These are phyloP conservation scores for Eristalis intricaria DNA, from an alignment of 2,888 invertebrate genomes.

Conservation along the genomic window DNA sequence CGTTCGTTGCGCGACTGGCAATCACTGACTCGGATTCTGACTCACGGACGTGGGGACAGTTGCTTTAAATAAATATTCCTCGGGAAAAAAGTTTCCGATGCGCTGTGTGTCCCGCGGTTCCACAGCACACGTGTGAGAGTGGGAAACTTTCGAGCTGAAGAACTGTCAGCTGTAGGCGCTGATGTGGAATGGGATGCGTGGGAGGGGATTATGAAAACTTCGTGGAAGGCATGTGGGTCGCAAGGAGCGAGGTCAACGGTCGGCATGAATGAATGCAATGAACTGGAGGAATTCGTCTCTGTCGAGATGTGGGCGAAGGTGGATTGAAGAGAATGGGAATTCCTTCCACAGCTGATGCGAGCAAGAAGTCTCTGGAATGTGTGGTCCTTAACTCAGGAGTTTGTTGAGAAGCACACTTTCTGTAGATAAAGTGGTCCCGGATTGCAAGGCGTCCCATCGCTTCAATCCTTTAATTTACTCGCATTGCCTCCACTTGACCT, in stretches of 20 bases:
- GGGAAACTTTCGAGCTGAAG: neutral
- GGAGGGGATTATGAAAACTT: neutral
- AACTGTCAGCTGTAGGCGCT: neutral
- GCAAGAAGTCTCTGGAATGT: neutral
- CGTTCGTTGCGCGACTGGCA: slow-evolving; percentile 39
- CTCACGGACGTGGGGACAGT: neutral
- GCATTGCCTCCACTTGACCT: too few relatives aligned
- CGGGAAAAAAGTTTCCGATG: neutral
- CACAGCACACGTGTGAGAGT: neutral
- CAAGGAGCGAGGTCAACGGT: neutral
- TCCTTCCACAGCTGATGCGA: neutral
- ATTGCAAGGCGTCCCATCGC: too few relatives aligned
- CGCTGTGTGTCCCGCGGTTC: neutral
- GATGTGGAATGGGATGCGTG: neutral
- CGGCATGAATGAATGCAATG: neutral
- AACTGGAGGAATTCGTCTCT: neutral
- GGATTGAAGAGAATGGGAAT: neutral
- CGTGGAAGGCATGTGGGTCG: neutral
- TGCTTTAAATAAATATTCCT: neutral
- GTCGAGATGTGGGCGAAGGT: neutral
- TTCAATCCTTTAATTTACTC: too few relatives aligned
- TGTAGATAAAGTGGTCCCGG: too few relatives aligned
- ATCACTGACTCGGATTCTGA: slow-evolving; percentile 37
- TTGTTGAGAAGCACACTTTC: too few relatives aligned
- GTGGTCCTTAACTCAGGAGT: neutral